These are phyloP conservation scores for Pheosia gnoma DNA, from an alignment of 2,888 invertebrate species.

Conservation along the genomic window DNA sequence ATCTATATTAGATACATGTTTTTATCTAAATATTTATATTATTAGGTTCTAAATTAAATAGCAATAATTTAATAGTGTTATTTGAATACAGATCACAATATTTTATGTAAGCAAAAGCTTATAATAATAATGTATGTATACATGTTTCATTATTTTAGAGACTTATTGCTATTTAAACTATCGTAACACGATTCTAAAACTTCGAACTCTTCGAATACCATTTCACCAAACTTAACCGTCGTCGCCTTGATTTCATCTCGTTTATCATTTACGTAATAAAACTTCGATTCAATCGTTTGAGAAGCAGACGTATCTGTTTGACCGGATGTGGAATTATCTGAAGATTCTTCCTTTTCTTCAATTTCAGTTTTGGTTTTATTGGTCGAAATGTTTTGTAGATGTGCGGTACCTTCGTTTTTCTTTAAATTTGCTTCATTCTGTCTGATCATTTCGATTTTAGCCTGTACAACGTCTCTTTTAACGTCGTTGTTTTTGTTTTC, in stretches of 20 bases:
- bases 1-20: constrained; percentile 59
- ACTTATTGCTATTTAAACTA: constrained; percentile 84
- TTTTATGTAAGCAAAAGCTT: constrained; percentile 67
- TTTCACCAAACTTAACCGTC: constrained; percentile 89
- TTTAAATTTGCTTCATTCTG: constrained; percentile 32
- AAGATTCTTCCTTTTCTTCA: constrained; percentile 38
- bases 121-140: constrained; percentile 45
- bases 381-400: constrained; percentile 31
- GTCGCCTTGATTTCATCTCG: constrained; percentile 81
- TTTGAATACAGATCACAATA: constrained; percentile 76
- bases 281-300: constrained; percentile 82
- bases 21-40: constrained; percentile 60
- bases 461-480: constrained; percentile 47
- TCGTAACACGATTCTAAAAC: constrained; percentile 86
- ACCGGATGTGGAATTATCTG: constrained; percentile 39
- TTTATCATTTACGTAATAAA: constrained; percentile 85
- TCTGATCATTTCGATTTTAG: constrained; percentile 41
- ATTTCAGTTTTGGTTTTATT: constrained; percentile 35
- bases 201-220: constrained; percentile 93
- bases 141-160: constrained; percentile 63
- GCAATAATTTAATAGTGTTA: constrained; percentile 78
- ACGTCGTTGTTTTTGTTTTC: constrained; percentile 65
- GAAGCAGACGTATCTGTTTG: constrained; percentile 58
- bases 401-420: constrained; percentile 35
- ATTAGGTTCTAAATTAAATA: constrained; percentile 58